phyloP scores from a whole-genome alignment of 35 echinoderm and acorn worm genomes.

The Diadema setosum region DNA sequence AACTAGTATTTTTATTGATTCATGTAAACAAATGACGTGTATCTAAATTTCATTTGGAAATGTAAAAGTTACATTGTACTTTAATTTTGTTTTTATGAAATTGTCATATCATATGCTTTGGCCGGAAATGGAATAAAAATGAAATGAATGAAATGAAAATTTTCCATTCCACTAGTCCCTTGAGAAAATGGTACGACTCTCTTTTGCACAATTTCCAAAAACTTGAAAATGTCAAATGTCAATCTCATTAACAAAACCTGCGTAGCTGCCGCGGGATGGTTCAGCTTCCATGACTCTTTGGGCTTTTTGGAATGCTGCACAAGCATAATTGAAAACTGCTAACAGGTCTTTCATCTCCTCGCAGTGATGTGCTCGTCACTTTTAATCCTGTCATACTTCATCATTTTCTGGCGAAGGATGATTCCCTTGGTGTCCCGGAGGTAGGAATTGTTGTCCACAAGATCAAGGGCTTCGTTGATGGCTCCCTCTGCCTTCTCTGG shows the following conservation, averaged over 20 bases:
- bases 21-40: too few relatives aligned
- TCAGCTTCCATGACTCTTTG: background rate
- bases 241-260: background rate
- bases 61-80: too few relatives aligned
- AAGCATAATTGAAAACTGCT: background rate
- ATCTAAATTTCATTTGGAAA: too few relatives aligned
- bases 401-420: background rate
- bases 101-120: too few relatives aligned
- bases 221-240: background rate
- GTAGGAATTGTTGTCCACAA: constrained; percentile 17
- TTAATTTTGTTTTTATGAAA: too few relatives aligned
- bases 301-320: background rate
- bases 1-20: too few relatives aligned
- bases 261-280: background rate
- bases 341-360: background rate
- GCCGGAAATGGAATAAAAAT: too few relatives aligned
- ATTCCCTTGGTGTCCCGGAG: constrained; percentile 52
- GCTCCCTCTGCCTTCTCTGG: background rate
- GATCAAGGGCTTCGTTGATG: background rate
- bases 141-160: too few relatives aligned
- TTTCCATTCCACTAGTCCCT: background rate
- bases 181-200: background rate
- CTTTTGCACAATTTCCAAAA: background rate
- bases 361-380: background rate
- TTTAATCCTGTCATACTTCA: background rate